Evolutionary conservation across 2,797 vertebrate genomes (phyloP).

Genomic region (Cirrhinus molitorella): DNA sequence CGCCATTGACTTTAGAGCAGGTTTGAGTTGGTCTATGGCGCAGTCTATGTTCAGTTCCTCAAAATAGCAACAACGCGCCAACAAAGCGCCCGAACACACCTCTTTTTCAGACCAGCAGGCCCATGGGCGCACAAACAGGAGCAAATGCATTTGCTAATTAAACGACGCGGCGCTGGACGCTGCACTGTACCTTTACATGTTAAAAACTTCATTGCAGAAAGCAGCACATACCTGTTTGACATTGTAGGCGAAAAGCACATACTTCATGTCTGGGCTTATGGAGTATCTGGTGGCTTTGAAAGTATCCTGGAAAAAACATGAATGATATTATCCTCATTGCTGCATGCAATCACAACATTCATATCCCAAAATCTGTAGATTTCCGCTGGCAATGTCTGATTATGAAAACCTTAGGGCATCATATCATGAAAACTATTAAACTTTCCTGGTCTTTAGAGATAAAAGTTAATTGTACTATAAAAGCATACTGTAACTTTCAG

Average conservation of each 20-base stretch:
- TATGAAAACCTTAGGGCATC: neutral
- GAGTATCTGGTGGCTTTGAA: slow-evolving; percentile 95
- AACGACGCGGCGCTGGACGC: no score
- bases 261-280: slow-evolving; percentile 93
- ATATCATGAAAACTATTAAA: neutral
- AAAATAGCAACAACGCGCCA: no score
- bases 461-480: neutral
- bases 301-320: slow-evolving; percentile 79
- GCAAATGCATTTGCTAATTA: no score
- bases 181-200: neutral
- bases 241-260: slow-evolving; percentile 94
- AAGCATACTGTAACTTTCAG: neutral
- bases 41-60: no score
- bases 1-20: no score
- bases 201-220: slow-evolving; percentile 12
- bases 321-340: neutral
- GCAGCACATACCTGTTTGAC: slow-evolving; percentile 86
- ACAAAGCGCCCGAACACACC: no score
- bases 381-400: neutral
- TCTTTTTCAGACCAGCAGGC: no score
- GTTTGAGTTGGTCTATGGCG: no score
- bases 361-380: neutral
- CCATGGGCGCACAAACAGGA: no score
- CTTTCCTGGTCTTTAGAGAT: neutral
- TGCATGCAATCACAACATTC: neutral